These are phyloP conservation scores for Prochilodus magdalenae DNA, from an alignment of 2,113 vertebrate genomes.

Conservation along the genomic window DNA sequence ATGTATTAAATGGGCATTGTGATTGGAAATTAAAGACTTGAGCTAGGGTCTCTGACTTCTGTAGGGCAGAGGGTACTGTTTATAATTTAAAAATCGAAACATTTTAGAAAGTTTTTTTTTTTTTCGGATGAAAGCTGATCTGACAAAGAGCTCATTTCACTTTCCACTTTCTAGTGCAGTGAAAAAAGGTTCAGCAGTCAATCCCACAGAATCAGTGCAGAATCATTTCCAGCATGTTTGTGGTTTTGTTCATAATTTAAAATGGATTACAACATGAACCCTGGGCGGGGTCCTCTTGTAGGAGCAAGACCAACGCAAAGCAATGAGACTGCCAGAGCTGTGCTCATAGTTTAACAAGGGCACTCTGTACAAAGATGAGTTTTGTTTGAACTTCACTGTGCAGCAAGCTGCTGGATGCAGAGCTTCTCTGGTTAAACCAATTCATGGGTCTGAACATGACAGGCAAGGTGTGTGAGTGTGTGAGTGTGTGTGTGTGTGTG, in stretches of 20 bases:
- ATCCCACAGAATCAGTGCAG: not conserved
- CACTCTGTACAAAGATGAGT: not conserved
- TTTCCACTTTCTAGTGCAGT: not conserved
- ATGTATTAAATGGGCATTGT: too few species aligned
- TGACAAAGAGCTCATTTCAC: not conserved
- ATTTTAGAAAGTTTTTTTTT: too few species aligned
- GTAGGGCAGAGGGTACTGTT: too few species aligned
- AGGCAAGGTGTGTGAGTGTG: conserved; percentile 8
- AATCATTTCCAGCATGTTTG: conserved; percentile 18
- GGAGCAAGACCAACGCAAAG: conserved; percentile 25
- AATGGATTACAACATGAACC: conserved; percentile 34
- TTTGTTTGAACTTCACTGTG: not conserved
- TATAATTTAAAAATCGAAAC: too few species aligned
- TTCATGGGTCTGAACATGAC: not conserved
- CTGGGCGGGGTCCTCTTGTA: not conserved
- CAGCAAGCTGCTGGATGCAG: not conserved
- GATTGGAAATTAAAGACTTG: too few species aligned
- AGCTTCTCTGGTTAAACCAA: not conserved
- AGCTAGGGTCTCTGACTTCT: too few species aligned
- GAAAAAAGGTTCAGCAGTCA: not conserved
- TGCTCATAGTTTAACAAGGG: conserved; percentile 2
- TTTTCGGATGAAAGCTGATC: not conserved
- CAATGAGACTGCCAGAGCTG: not conserved
- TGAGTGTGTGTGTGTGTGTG: too few species aligned
- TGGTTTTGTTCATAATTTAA: conserved; percentile 25